Evolutionary conservation across 2,888 invertebrate species (phyloP), one percentile per base, ranked within the genome.

Genomic region (Phaedon cochleariae): DNA sequence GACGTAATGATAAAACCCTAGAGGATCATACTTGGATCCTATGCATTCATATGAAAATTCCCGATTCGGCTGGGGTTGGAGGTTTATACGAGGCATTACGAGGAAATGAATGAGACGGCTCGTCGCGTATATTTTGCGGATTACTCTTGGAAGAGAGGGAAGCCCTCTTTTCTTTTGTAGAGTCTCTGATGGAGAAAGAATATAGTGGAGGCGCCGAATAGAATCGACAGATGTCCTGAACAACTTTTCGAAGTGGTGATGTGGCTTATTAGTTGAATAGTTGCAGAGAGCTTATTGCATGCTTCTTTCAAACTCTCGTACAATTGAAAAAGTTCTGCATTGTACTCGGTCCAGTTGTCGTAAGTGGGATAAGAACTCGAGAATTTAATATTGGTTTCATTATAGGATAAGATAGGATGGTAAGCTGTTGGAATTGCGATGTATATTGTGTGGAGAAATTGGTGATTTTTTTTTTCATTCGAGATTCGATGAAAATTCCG

Each of bases 11-110:
- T 65, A 61, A 65, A 65, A 61, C 65, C 61, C 61, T 61, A 48
- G 58, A 57, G 61, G 57, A 65, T 65, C 65, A 57, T 21, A 34
- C 65, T 57, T 57, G 61, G 65, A 65, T 61, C 65, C 65, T 60
- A 52, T 65, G 65, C 65, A 61, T 65, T 65, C 65, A 61, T 65
- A 65, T 65, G 65, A 65, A 65, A 65, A 65, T 65, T 58, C 61
- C 58, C 57, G 58, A 65, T 65, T 65, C 53, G 18, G 58, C n/a
- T 53, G 52, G 18, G 53, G 53, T 58, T 49, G 61, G 53, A 34
- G 52, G 61, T 58, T 61, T 12, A 41, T 41, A 65, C 22, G 46
- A 45, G 57, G 22, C 58, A 65, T 15, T 41, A 65, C 22, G 46
- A 45, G 57, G 22, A 61, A 65, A 65, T 65, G 65, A 65, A 65